phyloP scores from a whole-genome alignment of 2,888 invertebrate species.

The Tachystola acroxantha region DNA sequence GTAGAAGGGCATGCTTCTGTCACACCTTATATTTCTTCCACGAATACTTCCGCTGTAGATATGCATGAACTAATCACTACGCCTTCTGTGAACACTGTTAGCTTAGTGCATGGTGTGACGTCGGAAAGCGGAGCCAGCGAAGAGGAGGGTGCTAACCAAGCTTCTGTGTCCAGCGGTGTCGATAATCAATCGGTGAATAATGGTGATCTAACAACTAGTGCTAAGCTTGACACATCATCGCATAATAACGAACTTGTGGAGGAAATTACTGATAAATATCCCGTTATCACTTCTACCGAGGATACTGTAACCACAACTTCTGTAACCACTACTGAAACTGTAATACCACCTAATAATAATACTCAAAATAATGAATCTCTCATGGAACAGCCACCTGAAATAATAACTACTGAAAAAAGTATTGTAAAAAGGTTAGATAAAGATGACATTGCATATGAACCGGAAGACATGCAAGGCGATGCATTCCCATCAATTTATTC shows the following conservation, averaged over 20 bases:
- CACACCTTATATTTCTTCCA: conserved; percentile 44
- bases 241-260: conserved; percentile 14
- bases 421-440: conserved; percentile 11
- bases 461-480: conserved; percentile 64
- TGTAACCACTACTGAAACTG: conserved; percentile 5
- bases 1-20: conserved; percentile 80
- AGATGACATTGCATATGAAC: conserved; percentile 53
- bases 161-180: conserved; percentile 49
- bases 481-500: conserved; percentile 57
- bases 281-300: conserved; percentile 4
- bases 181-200: conserved; percentile 33
- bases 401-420: conserved; percentile 13
- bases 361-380: conserved; percentile 12
- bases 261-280: conserved; percentile 12
- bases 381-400: conserved; percentile 33
- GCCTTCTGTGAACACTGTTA: conserved; percentile 59
- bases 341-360: conserved; percentile 12
- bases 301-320: background rate
- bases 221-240: conserved; percentile 19
- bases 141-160: conserved; percentile 32
- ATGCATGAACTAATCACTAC: conserved; percentile 70
- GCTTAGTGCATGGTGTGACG: conserved; percentile 71
- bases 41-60: conserved; percentile 66
- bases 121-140: conserved; percentile 28
- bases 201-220: conserved; percentile 50